Evolutionary conservation across 2,888 invertebrate genomes (phyloP).

Genomic region (Blomia tropicalis): DNA sequence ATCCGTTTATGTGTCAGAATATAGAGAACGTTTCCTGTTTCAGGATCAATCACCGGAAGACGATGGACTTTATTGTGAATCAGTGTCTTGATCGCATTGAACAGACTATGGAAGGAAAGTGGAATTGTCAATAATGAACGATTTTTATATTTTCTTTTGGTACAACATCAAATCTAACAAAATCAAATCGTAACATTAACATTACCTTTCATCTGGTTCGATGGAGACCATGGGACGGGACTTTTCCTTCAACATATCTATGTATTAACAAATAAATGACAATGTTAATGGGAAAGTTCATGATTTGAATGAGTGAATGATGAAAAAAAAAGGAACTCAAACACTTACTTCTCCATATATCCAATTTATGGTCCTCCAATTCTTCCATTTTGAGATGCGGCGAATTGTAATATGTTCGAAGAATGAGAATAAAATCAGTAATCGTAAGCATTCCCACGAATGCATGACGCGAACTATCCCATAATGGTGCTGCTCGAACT

Average conservation of each 20-base stretch:
- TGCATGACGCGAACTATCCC: constrained; percentile 79
- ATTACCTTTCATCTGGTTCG: constrained; percentile 62
- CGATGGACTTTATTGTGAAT: constrained; percentile 88
- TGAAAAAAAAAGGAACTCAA: not conserved
- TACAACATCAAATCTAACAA: too few species aligned
- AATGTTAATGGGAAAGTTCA: constrained; percentile 30
- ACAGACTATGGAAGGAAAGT: constrained; percentile 45
- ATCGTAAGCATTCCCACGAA: constrained; percentile 96
- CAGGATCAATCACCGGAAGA: constrained; percentile 86
- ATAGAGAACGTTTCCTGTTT: constrained; percentile 88
- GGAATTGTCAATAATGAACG: constrained; percentile 14
- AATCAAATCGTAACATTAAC: not conserved
- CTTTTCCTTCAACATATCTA: constrained; percentile 71
- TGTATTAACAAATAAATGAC: too few species aligned
- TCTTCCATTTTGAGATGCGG: constrained; percentile 80
- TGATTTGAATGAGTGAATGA: not conserved
- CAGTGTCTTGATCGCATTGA: constrained; percentile 79
- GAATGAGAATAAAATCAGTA: constrained; percentile 95
- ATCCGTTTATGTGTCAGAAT: constrained; percentile 97
- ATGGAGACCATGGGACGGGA: constrained; percentile 75
- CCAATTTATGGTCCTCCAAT: constrained; percentile 85
- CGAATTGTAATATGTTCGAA: constrained; percentile 92
- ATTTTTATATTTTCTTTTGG: too few species aligned
- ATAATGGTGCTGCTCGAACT: constrained; percentile 88
- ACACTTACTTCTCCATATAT: constrained; percentile 70